These are phyloP conservation scores for Pachyuromys duprasi DNA, from an alignment of 2,797 vertebrate species.

Conservation along the genomic window DNA sequence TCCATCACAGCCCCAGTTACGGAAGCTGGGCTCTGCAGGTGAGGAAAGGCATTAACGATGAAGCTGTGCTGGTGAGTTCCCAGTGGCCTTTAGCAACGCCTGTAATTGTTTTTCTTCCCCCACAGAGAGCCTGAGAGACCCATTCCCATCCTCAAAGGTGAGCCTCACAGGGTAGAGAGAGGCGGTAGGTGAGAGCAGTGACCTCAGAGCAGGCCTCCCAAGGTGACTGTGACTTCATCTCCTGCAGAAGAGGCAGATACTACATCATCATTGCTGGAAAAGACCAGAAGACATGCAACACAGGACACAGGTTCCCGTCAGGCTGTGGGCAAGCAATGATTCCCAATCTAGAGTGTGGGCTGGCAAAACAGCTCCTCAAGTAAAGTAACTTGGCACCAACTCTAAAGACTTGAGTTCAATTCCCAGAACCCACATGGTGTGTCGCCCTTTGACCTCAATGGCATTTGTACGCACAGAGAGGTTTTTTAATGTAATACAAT, in stretches of 20 bases:
- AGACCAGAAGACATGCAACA: conserved; percentile 54
- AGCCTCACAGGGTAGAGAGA: fast-evolving
- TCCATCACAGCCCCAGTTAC: fast-evolving
- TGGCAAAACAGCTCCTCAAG: not conserved
- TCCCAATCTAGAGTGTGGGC: conserved; percentile 63
- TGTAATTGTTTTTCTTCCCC: not conserved
- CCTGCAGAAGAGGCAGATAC: conserved; percentile 50
- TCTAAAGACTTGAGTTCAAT: not conserved
- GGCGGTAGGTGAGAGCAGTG: not conserved
- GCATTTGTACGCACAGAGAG: not conserved
- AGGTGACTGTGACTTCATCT: not conserved
- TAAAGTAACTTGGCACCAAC: not conserved
- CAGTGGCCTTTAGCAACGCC: not conserved
- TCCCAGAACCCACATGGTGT: not conserved
- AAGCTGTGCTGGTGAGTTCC: not conserved
- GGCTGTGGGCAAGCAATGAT: not conserved
- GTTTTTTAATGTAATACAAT: not conserved
- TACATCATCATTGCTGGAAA: conserved; percentile 52
- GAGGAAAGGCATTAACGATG: not conserved
- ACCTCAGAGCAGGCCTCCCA: too few species aligned
- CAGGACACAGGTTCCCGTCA: conserved; percentile 19
- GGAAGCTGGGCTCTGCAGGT: not conserved
- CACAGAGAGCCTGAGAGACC: not conserved
- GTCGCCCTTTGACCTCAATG: not conserved
- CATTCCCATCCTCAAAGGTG: not conserved